Percentiles rank a stretch among this genome's conserved stretches.
phyloP scores from a whole-genome alignment of 1,140 invertebrate genomes.

The Hesperophylax magnus region DNA sequence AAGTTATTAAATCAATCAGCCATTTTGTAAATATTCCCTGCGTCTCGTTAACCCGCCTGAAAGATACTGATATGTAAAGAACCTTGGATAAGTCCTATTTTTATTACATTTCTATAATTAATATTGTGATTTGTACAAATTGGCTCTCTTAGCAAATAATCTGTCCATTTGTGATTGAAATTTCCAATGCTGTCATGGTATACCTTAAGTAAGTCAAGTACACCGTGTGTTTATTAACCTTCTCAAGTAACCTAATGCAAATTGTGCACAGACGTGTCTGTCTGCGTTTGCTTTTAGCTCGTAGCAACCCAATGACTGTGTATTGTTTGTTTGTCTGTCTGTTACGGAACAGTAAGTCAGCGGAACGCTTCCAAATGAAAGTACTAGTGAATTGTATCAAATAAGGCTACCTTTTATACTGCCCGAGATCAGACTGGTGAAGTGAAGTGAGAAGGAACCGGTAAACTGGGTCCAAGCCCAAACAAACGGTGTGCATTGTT shows the following conservation, averaged over 20 bases:
- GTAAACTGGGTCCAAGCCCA: not conserved
- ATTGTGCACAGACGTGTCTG: too few relatives aligned
- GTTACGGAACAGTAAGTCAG: not conserved
- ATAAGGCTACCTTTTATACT: slow-evolving; percentile 28
- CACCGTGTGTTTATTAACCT: not conserved
- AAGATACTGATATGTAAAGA: slow-evolving; percentile 1
- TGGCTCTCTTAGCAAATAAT: slow-evolving; percentile 54
- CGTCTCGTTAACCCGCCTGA: not conserved
- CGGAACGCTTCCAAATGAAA: not conserved
- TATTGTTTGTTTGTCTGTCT: too few relatives aligned
- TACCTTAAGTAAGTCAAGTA: not conserved
- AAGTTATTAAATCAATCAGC: not conserved
- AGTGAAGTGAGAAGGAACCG: slow-evolving; percentile 12
- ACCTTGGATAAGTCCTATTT: slow-evolving; percentile 3
- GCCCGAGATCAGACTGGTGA: not conserved
- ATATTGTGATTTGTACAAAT: slow-evolving; percentile 47
- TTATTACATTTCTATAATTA: slow-evolving; percentile 20
- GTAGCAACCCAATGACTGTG: too few relatives aligned
- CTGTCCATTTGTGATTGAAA: slow-evolving; percentile 51
- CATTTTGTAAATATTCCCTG: slow-evolving; percentile 14
- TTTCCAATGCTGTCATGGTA: slow-evolving; percentile 15
- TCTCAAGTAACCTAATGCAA: not conserved
- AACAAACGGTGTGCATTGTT: slow-evolving; percentile 15
- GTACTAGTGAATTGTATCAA: not conserved
- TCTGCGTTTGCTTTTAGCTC: too few relatives aligned